Evolutionary conservation across 2,888 invertebrate genomes (phyloP).

Genomic region (Pyrrhosoma nymphula): DNA sequence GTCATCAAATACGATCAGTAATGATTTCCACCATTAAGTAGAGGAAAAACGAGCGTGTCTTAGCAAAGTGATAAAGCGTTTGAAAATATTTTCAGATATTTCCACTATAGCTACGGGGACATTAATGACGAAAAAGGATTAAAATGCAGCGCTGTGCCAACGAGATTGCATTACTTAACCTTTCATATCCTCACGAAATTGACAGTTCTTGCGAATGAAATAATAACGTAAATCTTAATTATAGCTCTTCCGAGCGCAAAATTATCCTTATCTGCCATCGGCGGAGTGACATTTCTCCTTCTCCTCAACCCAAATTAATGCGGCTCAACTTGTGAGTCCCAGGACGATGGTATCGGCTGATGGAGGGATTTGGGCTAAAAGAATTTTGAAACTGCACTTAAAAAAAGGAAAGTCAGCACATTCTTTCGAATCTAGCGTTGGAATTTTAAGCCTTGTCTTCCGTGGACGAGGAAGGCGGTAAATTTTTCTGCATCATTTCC

Average conservation of each 20-base stretch:
- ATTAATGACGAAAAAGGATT: neutral
- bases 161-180: neutral
- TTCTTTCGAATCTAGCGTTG: neutral
- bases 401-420: conserved; percentile 21
- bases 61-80: too few species aligned
- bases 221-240: neutral
- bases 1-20: too few species aligned
- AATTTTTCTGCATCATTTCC: conserved; percentile 20
- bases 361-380: neutral
- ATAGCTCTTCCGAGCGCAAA: neutral
- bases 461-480: neutral
- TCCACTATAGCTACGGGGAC: too few species aligned
- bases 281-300: neutral
- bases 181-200: neutral
- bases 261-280: neutral
- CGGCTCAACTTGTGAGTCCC: neutral
- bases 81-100: too few species aligned
- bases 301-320: neutral
- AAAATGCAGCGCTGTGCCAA: neutral
- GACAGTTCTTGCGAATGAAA: neutral
- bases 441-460: neutral
- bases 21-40: too few species aligned
- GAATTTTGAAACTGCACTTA: neutral
- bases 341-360: neutral
- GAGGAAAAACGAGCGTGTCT: too few species aligned